Evolutionary conservation across 2,797 vertebrate species (phyloP).

Genomic region (Rhinogobio ventralis): DNA sequence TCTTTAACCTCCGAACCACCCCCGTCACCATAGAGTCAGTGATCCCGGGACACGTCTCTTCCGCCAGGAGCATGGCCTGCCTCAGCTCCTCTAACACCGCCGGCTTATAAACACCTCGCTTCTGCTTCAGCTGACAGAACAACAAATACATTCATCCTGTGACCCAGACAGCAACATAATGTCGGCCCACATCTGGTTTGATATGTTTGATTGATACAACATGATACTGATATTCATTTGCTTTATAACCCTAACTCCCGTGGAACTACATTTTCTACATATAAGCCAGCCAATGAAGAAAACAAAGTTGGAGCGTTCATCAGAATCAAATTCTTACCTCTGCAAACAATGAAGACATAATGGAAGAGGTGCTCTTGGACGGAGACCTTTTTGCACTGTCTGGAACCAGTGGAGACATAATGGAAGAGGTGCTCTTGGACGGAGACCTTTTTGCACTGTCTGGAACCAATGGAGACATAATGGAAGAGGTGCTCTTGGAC

Average conservation of each 20-base stretch:
- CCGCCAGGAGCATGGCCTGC: conserved; percentile 88
- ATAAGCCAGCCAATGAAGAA: neutral
- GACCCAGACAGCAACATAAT: neutral
- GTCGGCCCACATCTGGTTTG: neutral
- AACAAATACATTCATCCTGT: neutral
- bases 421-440: conserved; percentile 90
- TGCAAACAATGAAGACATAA: conserved; percentile 92
- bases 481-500: conserved; percentile 90
- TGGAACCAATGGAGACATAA: conserved; percentile 85
- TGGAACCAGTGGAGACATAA: conserved; percentile 85
- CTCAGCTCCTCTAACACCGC: conserved; percentile 88
- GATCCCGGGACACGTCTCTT: conserved; percentile 92
- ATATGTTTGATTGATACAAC: neutral
- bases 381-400: conserved; percentile 85
- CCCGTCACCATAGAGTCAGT: conserved; percentile 92
- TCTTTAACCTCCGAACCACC: conserved; percentile 92
- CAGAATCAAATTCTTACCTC: conserved; percentile 83
- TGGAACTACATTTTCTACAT: neutral
- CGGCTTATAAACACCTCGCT: conserved; percentile 83
- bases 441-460: conserved; percentile 85
- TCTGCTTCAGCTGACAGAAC: conserved; percentile 86
- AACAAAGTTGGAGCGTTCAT: neutral
- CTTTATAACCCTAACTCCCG: neutral
- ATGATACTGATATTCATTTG: neutral
- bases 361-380: conserved; percentile 90